Percentiles rank a stretch among this genome's conserved stretches.
Evolutionary conservation across 2,888 invertebrate species (phyloP).

Genomic region (Dysmachus trigonus): DNA sequence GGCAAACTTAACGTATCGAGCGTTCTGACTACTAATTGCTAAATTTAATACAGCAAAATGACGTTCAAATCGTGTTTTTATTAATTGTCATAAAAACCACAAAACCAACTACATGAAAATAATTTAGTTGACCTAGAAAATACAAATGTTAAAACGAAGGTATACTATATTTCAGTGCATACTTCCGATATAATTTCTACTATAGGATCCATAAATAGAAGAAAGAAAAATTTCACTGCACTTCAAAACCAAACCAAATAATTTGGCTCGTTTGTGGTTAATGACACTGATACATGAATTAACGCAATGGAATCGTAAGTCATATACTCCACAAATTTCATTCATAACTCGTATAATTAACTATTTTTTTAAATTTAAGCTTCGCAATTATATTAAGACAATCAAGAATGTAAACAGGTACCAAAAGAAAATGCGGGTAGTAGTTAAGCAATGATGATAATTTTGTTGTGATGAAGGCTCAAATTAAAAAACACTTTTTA

Average conservation of each 20-base stretch:
- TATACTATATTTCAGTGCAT: background rate
- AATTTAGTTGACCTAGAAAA: background rate
- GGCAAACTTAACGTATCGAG: background rate
- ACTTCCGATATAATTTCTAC: background rate
- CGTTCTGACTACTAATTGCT: too few relatives aligned
- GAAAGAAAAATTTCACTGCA: background rate
- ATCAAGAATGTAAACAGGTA: background rate
- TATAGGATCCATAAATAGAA: background rate
- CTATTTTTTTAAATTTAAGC: background rate
- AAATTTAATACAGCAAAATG: too few relatives aligned
- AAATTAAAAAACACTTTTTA: background rate
- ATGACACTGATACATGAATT: background rate
- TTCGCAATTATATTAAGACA: background rate
- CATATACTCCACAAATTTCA: background rate
- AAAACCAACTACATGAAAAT: too few relatives aligned
- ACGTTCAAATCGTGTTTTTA: too few relatives aligned
- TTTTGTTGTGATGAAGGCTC: background rate
- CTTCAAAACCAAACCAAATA: background rate
- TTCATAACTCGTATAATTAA: background rate
- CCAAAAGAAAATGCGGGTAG: background rate
- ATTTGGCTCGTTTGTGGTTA: background rate
- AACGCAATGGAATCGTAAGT: background rate
- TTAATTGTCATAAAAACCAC: too few relatives aligned
- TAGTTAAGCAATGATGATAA: background rate
- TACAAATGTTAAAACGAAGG: background rate